phyloP scores from a whole-genome alignment of 2,888 invertebrate genomes.

The Dynastes hyllus region DNA sequence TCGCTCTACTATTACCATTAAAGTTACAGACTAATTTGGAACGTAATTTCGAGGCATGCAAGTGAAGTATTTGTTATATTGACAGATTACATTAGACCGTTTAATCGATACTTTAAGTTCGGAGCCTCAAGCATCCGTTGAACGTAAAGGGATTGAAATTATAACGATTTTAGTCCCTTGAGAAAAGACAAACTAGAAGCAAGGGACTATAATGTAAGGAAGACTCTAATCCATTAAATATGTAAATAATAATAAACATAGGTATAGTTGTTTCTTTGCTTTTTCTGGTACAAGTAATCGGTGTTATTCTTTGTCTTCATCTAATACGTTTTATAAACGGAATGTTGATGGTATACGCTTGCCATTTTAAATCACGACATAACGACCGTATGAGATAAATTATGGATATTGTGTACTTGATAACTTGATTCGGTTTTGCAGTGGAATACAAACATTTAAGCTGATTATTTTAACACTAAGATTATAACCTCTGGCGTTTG shows the following conservation, averaged over 20 bases:
- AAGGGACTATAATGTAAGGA: neutral
- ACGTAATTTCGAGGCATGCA: slow-evolving; percentile 40
- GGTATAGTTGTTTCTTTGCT: too few relatives aligned
- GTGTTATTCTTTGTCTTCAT: too few relatives aligned
- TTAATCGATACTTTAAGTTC: slow-evolving; percentile 44
- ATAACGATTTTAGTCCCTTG: neutral
- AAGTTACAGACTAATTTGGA: slow-evolving; percentile 35
- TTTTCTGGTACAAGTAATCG: too few relatives aligned
- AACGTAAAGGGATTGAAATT: slow-evolving; percentile 12
- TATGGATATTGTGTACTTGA: too few relatives aligned
- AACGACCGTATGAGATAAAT: too few relatives aligned
- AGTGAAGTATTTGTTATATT: slow-evolving; percentile 37
- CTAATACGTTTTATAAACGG: neutral
- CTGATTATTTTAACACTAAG: too few relatives aligned
- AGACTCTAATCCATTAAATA: neutral
- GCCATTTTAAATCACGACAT: too few relatives aligned
- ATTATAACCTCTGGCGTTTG: too few relatives aligned
- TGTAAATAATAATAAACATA: too few relatives aligned
- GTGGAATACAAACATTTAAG: too few relatives aligned
- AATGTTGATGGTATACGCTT: too few relatives aligned
- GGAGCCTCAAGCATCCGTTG: slow-evolving; percentile 59
- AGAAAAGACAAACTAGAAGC: neutral
- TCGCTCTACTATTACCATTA: slow-evolving; percentile 33
- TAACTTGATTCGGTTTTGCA: too few relatives aligned
- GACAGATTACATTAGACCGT: neutral